Conservation (phyloP, 1,140 invertebrate species). For the Nasonia giraulti region DNA sequence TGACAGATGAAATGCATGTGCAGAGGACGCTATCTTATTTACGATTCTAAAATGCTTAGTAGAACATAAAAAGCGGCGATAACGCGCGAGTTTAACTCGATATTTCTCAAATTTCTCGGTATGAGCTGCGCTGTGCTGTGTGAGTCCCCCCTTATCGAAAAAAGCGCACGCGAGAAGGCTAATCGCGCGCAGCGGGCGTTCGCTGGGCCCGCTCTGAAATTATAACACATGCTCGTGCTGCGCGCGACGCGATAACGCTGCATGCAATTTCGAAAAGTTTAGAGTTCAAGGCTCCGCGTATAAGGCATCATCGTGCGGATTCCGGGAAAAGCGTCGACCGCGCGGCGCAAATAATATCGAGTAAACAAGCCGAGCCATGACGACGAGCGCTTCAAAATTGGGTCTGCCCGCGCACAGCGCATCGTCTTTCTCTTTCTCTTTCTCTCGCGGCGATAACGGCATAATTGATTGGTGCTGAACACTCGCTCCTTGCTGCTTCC, state of each 20-base stretch:
- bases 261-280: slow-evolving; percentile 13
- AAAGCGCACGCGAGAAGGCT: too few species aligned
- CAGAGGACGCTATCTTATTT: not conserved
- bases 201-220: too few species aligned
- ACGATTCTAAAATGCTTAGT: not conserved
- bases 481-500: not conserved
- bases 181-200: too few species aligned
- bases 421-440: not conserved
- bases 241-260: not conserved
- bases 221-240: not conserved
- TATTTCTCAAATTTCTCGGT: not conserved
- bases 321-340: slow-evolving; percentile 10
- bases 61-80: not conserved
- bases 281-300: slow-evolving; percentile 13
- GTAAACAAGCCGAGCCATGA: slow-evolving; percentile 28
- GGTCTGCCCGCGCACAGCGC: not conserved
- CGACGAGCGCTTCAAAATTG: slow-evolving; percentile 17
- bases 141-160: not conserved
- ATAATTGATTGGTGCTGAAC: slow-evolving; percentile 39
- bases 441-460: slow-evolving; percentile 23
- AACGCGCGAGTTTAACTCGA: not conserved
- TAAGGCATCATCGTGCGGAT: not conserved
- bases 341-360: slow-evolving; percentile 24
- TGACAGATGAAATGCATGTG: not conserved
- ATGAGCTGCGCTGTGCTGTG: not conserved